These are phyloP conservation scores for Ernsta delagoae DNA, from an alignment of 2,888 invertebrate genomes.

Conservation along the genomic window DNA sequence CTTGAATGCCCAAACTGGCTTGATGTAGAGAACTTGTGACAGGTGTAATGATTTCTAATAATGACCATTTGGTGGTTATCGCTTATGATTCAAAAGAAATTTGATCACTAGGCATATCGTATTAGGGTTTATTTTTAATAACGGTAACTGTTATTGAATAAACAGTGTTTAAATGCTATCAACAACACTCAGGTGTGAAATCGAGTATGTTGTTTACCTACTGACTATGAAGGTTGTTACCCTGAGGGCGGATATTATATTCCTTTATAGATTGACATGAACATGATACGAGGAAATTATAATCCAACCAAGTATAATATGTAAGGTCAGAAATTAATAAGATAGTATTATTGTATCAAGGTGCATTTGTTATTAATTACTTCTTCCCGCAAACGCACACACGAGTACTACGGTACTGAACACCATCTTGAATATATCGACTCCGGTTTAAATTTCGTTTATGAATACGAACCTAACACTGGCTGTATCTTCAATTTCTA, in stretches of 20 bases:
- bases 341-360: too few relatives aligned
- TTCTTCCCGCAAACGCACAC: too few relatives aligned
- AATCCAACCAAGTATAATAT: background rate
- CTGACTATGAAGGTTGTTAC: background rate
- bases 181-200: background rate
- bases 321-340: background rate
- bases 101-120: background rate
- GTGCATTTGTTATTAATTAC: too few relatives aligned
- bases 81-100: background rate
- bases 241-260: constrained; percentile 21
- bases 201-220: background rate
- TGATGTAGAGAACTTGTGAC: constrained; percentile 17
- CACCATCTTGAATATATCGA: too few relatives aligned
- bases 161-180: too few relatives aligned
- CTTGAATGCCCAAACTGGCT: constrained; percentile 21
- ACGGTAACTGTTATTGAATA: too few relatives aligned
- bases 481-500: too few relatives aligned
- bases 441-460: too few relatives aligned
- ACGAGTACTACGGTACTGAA: too few relatives aligned
- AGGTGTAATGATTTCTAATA: background rate
- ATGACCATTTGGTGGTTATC: background rate
- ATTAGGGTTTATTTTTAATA: too few relatives aligned
- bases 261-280: constrained; percentile 2
- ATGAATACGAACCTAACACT: too few relatives aligned
- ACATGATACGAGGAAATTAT: constrained; percentile 1